Conservation (phyloP, 2,888 invertebrate genomes). For the Ecdyonurus torrentis region DNA sequence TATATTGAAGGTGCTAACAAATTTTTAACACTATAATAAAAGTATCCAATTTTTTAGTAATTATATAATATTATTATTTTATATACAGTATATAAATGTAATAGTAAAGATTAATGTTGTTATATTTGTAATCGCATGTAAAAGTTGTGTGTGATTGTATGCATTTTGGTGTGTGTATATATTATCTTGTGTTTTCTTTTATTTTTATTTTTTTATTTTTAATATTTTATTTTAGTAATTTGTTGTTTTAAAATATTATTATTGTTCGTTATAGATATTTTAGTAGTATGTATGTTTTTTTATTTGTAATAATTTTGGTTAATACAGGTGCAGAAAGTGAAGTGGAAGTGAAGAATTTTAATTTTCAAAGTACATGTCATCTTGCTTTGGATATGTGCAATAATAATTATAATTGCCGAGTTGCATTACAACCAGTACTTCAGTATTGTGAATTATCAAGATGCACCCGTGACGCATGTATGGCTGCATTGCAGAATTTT, state of each 20-base stretch:
- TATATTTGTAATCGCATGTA: not conserved
- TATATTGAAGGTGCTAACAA: not conserved
- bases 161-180: not conserved
- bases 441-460: constrained; percentile 59
- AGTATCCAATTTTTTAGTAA: too few species aligned
- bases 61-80: too few species aligned
- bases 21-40: not conserved
- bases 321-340: not conserved
- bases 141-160: too few species aligned
- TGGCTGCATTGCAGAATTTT: constrained; percentile 71
- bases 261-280: too few species aligned
- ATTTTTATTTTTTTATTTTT: not conserved
- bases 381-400: constrained; percentile 67
- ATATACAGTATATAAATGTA: too few species aligned
- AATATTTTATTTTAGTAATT: not conserved
- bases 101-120: too few species aligned
- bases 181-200: not conserved
- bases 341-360: constrained; percentile 38
- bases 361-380: constrained; percentile 72
- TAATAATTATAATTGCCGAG: constrained; percentile 62
- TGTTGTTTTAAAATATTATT: too few species aligned
- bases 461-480: constrained; percentile 74
- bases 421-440: constrained; percentile 65
- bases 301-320: too few species aligned
- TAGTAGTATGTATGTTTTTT: too few species aligned